Base-by-base conservation (phyloP, 2,797 vertebrate species). In the Pseudomugil gertrudae region DNA sequence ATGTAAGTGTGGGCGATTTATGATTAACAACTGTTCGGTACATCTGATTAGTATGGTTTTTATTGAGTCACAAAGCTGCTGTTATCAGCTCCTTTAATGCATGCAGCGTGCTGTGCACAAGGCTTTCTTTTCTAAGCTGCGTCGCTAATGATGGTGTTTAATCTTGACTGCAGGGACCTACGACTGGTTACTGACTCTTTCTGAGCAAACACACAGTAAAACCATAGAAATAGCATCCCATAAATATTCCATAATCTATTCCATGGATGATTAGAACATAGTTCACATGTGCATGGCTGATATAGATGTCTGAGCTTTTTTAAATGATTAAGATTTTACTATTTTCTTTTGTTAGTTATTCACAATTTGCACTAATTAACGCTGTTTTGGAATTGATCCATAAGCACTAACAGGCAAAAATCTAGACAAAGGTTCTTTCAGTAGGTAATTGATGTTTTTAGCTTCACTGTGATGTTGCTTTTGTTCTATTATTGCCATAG, bases 101-200 rank as follows among this genome's bases (percentile, higher is more conserved):
- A 0, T 21, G 1, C 48, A 57, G 0, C 52, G 24, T 35, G 67
- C 40, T 63, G 63, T 55, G 55, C 32, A 24, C 48, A 66, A 60
- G 63, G 47, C 65, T 45, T 62, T 26, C 51, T 61, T 57, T 23
- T 68, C 57, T 58, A 24, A 38, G 3, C 24, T 4, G 38, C 21
- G 48, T 19, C 52, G 69, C 45, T 81, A 78, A 86, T 76, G 65
- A 84, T 75, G 56, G 72, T 80, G 64, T 83, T 81, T 79, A 72
- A 63, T 76, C 27, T 57, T 40, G 56, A 65, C 75, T 65, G 47
- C 33, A 35, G 57, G 72, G 52, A 52, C 58, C 76, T 40, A 58
- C 11, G 27, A 57, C 59, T 71, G 3, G 36, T 70, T 66, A 32
- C 26, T n/a, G 52, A 13, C 48, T 24, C 9, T 13, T 52, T 55